Conservation (phyloP, 2,797 vertebrate genomes). For the Nasua narica region DNA sequence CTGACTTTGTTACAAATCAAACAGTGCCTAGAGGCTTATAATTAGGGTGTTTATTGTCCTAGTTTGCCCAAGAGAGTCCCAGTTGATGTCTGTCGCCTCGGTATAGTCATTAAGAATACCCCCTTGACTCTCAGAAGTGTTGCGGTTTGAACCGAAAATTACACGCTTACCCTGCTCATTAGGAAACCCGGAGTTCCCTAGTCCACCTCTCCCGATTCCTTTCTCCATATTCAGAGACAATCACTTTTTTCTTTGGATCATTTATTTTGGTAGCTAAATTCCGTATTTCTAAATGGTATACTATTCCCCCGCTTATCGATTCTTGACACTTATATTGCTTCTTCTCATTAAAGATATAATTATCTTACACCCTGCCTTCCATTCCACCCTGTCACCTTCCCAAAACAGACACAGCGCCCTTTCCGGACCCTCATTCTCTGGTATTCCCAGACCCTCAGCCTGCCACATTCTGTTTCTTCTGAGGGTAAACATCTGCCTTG, state of each 20-base stretch:
- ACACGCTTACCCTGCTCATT: neutral
- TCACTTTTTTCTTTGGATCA: neutral
- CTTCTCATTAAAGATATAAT: neutral
- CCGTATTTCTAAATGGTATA: neutral
- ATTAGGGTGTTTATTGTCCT: neutral
- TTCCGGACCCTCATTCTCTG: neutral
- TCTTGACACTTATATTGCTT: neutral
- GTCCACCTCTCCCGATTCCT: neutral
- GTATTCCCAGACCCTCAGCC: neutral
- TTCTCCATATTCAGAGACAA: neutral
- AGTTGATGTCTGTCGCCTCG: neutral
- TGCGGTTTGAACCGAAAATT: neutral
- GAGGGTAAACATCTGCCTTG: neutral
- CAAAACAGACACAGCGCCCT: neutral
- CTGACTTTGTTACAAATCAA: neutral
- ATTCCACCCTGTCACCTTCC: neutral
- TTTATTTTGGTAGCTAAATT: neutral
- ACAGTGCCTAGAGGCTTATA: neutral
- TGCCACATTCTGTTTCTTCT: neutral
- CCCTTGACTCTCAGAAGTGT: neutral
- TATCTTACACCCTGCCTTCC: neutral
- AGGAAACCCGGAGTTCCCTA: neutral
- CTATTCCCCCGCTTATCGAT: neutral
- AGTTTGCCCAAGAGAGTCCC: neutral
- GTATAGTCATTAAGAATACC: neutral